These are phyloP conservation scores for Ceratothoa steindachneri DNA, from an alignment of 2,888 invertebrate species.

Conservation along the genomic window DNA sequence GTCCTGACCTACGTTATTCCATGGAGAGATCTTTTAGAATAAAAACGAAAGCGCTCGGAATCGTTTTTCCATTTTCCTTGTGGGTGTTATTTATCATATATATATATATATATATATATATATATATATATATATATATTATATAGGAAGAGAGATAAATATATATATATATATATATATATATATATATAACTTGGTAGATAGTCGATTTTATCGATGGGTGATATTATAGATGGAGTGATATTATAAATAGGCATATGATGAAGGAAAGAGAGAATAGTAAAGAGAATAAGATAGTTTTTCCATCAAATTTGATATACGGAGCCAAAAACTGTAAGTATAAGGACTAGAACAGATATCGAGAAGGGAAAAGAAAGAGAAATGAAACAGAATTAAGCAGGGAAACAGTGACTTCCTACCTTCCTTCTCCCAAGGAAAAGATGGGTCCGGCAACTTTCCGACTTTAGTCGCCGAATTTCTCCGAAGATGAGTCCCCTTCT, in stretches of 20 bases:
- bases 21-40: too few species aligned
- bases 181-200: too few species aligned
- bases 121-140: constrained; percentile 4
- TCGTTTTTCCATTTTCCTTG: neutral
- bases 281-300: neutral
- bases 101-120: constrained; percentile 16
- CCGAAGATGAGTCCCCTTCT: too few species aligned
- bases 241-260: neutral
- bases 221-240: neutral
- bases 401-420: too few species aligned
- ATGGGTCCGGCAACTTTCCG: too few species aligned
- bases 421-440: too few species aligned
- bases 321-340: neutral
- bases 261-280: neutral
- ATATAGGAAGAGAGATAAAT: too few species aligned
- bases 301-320: neutral
- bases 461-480: too few species aligned
- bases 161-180: too few species aligned
- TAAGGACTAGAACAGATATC: neutral
- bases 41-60: neutral
- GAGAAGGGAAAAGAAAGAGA: neutral
- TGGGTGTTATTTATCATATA: neutral
- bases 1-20: too few species aligned
- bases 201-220: neutral
- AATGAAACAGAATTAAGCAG: too few species aligned